Evolutionary conservation across 1,140 invertebrate species (phyloP).

Genomic region (Caerostris darwini): DNA sequence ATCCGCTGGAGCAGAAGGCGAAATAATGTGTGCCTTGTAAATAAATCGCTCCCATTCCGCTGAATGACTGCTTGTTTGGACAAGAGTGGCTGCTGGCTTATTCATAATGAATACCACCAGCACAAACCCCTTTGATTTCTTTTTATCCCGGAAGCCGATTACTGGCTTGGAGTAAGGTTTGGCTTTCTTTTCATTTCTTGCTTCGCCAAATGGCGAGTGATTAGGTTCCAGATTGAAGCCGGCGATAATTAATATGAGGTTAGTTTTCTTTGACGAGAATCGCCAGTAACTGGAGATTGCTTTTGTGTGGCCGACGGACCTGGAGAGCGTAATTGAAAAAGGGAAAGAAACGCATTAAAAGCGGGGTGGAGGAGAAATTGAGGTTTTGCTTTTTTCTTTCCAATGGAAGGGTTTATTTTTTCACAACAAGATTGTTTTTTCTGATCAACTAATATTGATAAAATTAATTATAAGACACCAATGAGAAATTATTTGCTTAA

Average conservation of each 20-base stretch:
- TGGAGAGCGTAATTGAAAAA: background rate
- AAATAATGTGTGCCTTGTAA: no score
- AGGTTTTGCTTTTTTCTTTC: background rate
- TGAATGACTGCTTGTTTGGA: background rate
- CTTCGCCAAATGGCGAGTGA: background rate
- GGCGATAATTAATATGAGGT: constrained; percentile 8
- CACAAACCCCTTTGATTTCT: background rate
- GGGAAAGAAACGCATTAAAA: background rate
- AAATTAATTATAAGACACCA: no score
- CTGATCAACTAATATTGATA: no score
- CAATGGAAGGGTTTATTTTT: background rate
- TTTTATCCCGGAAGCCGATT: background rate
- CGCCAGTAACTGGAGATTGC: background rate
- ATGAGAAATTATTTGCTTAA: no score
- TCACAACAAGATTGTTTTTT: no score
- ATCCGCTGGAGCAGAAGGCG: no score
- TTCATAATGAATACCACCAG: background rate
- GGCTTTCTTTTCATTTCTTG: background rate
- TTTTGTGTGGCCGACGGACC: background rate
- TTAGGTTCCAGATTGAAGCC: background rate
- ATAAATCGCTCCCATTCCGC: background rate
- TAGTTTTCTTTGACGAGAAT: background rate
- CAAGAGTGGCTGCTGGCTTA: background rate
- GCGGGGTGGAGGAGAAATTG: background rate
- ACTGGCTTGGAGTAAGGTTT: background rate